Conservation (phyloP, 2,888 invertebrate species). For the Ramazzottius varieornatus region DNA sequence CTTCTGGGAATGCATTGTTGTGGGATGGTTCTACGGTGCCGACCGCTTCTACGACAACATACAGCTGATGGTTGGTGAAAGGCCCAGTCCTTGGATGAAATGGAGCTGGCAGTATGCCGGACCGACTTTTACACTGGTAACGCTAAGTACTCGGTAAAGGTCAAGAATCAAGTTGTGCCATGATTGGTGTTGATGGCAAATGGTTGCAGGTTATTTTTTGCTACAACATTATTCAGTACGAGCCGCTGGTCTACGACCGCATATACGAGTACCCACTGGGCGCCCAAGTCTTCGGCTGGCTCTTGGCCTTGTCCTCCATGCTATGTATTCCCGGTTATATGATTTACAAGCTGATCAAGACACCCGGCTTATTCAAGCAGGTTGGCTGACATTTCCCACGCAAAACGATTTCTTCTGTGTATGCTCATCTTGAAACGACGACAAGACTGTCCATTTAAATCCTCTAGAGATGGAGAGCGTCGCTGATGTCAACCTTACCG, state of each 20-base stretch:
- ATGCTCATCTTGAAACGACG: no score
- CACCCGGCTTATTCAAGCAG: slow-evolving; percentile 30
- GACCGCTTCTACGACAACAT: slow-evolving; percentile 48
- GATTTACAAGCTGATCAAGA: slow-evolving; percentile 35
- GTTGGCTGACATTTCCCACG: slow-evolving; percentile 16
- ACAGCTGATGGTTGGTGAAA: slow-evolving; percentile 50
- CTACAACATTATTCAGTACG: slow-evolving; percentile 49
- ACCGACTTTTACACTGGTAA: slow-evolving; percentile 52
- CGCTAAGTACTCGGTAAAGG: slow-evolving; percentile 12
- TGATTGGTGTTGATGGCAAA: no score
- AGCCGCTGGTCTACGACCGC: slow-evolving; percentile 40
- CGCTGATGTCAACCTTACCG: not conserved
- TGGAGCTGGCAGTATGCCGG: slow-evolving; percentile 63
- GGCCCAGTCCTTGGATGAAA: slow-evolving; percentile 50
- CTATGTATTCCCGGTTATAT: slow-evolving; percentile 59
- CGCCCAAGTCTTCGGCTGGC: slow-evolving; percentile 53
- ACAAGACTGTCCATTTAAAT: not conserved
- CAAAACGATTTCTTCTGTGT: no score
- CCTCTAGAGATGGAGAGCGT: not conserved
- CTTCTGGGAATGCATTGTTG: slow-evolving; percentile 34
- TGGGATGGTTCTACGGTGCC: slow-evolving; percentile 34
- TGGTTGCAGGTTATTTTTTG: slow-evolving; percentile 49
- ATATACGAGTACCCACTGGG: slow-evolving; percentile 45
- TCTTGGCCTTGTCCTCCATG: slow-evolving; percentile 54
- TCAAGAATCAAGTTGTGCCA: no score